A percentile compares a stretch with the other conserved stretches of the same genome.
Conservation (phyloP, 2,797 vertebrate genomes). For the Enteromius anoplus region DNA sequence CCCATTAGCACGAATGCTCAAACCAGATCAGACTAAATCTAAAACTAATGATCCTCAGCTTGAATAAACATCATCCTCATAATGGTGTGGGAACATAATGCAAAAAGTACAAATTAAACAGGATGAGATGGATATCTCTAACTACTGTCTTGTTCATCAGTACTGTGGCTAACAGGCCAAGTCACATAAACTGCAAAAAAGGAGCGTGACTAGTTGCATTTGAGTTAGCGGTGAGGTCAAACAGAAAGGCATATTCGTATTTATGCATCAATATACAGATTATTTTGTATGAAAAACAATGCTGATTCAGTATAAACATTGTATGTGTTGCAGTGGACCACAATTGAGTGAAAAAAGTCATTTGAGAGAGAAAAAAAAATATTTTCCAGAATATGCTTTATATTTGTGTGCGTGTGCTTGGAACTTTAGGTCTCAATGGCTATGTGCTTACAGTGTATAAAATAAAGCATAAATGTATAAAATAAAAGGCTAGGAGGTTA, state of each 20-base stretch:
- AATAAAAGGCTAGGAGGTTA: not conserved
- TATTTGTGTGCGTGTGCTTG: not conserved
- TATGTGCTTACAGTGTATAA: not conserved
- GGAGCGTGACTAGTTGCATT: not conserved
- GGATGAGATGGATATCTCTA: slow-evolving; percentile 34
- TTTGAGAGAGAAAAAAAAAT: not conserved
- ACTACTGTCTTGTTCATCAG: slow-evolving; percentile 28
- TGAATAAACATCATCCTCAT: slow-evolving; percentile 49
- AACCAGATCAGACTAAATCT: slow-evolving; percentile 53
- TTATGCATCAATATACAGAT: not conserved
- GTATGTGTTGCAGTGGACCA: not conserved
- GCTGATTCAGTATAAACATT: not conserved
- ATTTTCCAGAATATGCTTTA: no score
- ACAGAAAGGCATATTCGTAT: not conserved
- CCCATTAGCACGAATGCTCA: slow-evolving; percentile 51
- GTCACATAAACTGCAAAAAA: not conserved
- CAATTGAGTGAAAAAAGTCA: not conserved
- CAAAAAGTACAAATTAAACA: slow-evolving; percentile 33
- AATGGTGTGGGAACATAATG: slow-evolving; percentile 32
- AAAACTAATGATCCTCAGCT: slow-evolving; percentile 48
- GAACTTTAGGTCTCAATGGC: not conserved
- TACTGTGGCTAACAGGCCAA: not conserved
- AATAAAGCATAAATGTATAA: not conserved
- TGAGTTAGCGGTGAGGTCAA: not conserved
- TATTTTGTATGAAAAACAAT: not conserved